Conservation (phyloP, 2,888 invertebrate species). For the Taphrorychus bicolor region DNA sequence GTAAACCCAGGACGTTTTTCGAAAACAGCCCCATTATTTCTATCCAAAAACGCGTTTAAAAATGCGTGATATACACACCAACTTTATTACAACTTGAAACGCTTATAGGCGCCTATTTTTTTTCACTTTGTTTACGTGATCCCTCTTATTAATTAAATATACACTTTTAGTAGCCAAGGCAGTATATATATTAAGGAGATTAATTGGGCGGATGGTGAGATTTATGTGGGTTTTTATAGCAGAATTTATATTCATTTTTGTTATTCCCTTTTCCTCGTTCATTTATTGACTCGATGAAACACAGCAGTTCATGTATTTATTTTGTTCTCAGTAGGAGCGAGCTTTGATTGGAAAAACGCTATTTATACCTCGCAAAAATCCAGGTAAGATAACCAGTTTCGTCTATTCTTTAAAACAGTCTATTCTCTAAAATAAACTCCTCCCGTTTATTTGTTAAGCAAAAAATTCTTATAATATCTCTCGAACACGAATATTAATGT, state of each 20-base stretch:
- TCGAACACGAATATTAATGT: no score
- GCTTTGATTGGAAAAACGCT: not conserved
- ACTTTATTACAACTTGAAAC: not conserved
- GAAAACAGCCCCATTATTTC: not conserved
- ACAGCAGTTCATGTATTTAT: not conserved
- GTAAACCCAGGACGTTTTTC: not conserved
- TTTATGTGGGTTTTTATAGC: constrained; percentile 13
- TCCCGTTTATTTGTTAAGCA: not conserved
- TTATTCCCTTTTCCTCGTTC: constrained; percentile 1
- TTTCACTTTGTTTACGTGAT: constrained; percentile 10
- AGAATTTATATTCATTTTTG: constrained; percentile 5
- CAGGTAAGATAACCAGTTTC: not conserved
- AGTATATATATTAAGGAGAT: constrained; percentile 20
- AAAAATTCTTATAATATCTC: not conserved
- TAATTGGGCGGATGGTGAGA: constrained; percentile 10
- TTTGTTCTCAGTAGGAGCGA: not conserved
- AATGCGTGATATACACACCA: not conserved
- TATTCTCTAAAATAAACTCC: no score
- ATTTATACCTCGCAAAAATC: not conserved
- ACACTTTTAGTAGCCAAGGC: constrained; percentile 7
- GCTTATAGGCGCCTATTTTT: constrained; percentile 7
- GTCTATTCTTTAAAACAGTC: no score
- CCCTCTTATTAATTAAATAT: constrained; percentile 19
- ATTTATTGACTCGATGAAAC: constrained; percentile 4
- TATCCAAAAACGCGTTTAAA: not conserved